These are phyloP conservation scores for Orcinus orca DNA, from an alignment of 2,113 vertebrate species.

Conservation along the genomic window DNA sequence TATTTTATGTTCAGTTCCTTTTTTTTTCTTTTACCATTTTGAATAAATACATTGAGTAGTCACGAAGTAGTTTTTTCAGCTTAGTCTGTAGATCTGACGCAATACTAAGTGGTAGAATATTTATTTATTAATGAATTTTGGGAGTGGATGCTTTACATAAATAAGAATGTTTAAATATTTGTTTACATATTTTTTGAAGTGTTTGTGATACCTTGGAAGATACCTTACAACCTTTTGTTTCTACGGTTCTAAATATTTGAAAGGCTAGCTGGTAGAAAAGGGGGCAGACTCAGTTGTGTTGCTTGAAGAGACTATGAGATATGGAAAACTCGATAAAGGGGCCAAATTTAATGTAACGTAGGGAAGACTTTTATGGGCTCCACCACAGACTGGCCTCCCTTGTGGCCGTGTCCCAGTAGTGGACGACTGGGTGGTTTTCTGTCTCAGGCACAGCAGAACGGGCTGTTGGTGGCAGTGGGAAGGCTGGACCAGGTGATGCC, in stretches of 20 bases:
- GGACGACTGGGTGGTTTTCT: fast-evolving
- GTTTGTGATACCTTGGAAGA: background rate
- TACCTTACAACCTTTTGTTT: background rate
- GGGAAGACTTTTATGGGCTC: background rate
- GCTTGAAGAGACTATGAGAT: background rate
- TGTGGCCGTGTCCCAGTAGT: background rate
- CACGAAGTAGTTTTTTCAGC: background rate
- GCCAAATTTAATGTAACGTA: background rate
- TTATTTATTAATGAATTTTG: background rate
- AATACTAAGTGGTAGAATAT: background rate
- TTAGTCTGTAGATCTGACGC: background rate
- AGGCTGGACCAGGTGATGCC: background rate
- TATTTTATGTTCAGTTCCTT: background rate
- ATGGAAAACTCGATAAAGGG: background rate
- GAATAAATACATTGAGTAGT: background rate
- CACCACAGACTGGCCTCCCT: background rate
- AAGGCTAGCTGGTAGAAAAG: background rate
- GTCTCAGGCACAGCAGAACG: background rate
- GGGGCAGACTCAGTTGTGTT: background rate
- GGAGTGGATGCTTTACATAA: background rate
- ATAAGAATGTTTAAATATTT: background rate
- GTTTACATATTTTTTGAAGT: background rate
- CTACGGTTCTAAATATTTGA: background rate
- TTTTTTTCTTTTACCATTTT: background rate
- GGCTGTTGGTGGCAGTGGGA: background rate